Evolutionary conservation across 2,797 vertebrate genomes (phyloP).

Genomic region (Siniperca undulata): DNA sequence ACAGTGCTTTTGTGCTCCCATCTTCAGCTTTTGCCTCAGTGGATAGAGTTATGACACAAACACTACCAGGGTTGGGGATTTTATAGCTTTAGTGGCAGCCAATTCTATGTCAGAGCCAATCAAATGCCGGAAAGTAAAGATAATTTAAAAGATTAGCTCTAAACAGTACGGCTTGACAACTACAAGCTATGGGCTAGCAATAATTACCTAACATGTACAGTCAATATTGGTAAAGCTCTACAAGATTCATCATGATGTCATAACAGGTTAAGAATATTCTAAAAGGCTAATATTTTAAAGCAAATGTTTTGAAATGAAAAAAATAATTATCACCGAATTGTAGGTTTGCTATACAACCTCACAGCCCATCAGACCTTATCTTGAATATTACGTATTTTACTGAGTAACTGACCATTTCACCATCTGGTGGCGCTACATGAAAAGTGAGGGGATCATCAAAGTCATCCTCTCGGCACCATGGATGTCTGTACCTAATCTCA

Average conservation of each 20-base stretch:
- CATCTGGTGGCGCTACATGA: neutral
- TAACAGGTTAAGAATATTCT: neutral
- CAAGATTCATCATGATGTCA: neutral
- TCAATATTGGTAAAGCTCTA: neutral
- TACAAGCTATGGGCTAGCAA: neutral
- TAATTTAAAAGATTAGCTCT: slow-evolving; percentile 16
- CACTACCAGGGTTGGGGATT: slow-evolving; percentile 31
- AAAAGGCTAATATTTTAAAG: neutral
- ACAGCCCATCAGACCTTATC: too few relatives aligned
- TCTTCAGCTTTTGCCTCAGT: slow-evolving; percentile 40
- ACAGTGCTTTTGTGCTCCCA: slow-evolving; percentile 62
- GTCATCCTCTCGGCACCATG: neutral
- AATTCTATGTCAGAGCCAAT: slow-evolving; percentile 9
- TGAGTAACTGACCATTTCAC: neutral
- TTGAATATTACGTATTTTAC: neutral
- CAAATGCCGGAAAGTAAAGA: slow-evolving; percentile 9
- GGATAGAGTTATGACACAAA: slow-evolving; percentile 52
- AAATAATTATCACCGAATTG: neutral
- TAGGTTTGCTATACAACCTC: too few relatives aligned
- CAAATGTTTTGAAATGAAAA: neutral
- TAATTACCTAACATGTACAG: neutral
- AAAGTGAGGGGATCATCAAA: neutral
- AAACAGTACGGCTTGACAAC: neutral
- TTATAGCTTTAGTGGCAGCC: slow-evolving; percentile 38
- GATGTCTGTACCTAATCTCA: too few relatives aligned